These are phyloP conservation scores for Mungos mungo DNA, from an alignment of 2,113 vertebrate species.

Conservation along the genomic window DNA sequence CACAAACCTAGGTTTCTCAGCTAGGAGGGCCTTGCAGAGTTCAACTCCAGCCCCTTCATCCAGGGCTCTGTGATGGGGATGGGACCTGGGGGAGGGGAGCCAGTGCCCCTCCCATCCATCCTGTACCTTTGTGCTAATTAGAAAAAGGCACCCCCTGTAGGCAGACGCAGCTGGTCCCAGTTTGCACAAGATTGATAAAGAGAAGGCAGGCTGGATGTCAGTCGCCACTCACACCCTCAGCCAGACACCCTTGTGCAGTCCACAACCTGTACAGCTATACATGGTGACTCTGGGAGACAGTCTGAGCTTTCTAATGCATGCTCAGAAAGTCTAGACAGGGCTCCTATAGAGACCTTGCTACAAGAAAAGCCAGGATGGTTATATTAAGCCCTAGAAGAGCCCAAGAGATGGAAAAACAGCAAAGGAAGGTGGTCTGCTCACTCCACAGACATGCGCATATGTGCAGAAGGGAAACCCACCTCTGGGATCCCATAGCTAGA, in stretches of 20 bases:
- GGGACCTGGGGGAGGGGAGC: background rate
- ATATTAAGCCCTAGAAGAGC: background rate
- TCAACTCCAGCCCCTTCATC: conserved; percentile 8
- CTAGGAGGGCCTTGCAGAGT: conserved; percentile 18
- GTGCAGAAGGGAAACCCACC: background rate
- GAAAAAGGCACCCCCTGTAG: conserved; percentile 43
- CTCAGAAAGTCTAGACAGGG: background rate
- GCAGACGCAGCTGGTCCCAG: background rate
- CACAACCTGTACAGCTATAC: background rate
- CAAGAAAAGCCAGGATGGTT: conserved; percentile 18
- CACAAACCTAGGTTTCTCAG: conserved; percentile 47
- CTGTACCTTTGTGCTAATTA: conserved; percentile 29
- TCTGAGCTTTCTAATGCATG: background rate
- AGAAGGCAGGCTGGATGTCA: background rate
- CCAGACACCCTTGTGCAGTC: background rate
- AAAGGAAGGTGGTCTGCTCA: background rate
- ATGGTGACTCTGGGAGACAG: background rate
- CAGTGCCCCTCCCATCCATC: background rate
- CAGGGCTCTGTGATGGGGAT: background rate
- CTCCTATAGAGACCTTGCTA: background rate
- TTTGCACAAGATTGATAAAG: background rate
- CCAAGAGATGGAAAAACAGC: background rate
- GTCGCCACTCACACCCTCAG: background rate
- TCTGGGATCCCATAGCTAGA: background rate
- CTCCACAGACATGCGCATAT: background rate